These are phyloP conservation scores for Epiblema foenella DNA, from an alignment of 2,888 invertebrate genomes.

Conservation along the genomic window DNA sequence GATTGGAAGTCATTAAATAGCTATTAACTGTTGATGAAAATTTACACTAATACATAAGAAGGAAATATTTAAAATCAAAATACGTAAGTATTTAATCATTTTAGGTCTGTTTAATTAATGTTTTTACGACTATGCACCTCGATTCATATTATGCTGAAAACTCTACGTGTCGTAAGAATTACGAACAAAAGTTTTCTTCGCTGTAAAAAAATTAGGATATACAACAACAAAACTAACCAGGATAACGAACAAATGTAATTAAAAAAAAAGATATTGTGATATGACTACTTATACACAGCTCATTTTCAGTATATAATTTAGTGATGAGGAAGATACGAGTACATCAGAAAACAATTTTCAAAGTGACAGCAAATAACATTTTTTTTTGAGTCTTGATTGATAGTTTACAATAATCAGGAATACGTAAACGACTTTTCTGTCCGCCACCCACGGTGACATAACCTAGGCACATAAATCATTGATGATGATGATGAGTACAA, in stretches of 20 bases:
- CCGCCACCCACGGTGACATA: conserved; percentile 24
- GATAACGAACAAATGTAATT: too few relatives aligned
- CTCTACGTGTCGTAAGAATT: too few relatives aligned
- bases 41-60: background rate
- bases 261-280: too few relatives aligned
- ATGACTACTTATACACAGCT: too few relatives aligned
- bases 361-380: background rate
- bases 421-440: background rate
- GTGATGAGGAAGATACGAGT: background rate
- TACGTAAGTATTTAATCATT: too few relatives aligned
- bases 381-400: background rate
- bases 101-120: too few relatives aligned
- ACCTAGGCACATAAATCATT: conserved; percentile 31
- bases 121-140: too few relatives aligned
- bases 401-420: background rate
- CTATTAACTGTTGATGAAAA: background rate
- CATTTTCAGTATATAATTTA: too few relatives aligned
- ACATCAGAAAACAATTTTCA: background rate
- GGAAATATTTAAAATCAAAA: background rate
- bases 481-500: conserved; percentile 23
- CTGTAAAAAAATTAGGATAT: too few relatives aligned
- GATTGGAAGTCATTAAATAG: background rate
- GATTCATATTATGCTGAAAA: too few relatives aligned
- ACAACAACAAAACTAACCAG: too few relatives aligned
- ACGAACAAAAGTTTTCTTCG: too few relatives aligned